Conservation (phyloP, 30 jellyfish, hydroid and myxozoan genomes). For the Haliclystus octoradiatus region DNA sequence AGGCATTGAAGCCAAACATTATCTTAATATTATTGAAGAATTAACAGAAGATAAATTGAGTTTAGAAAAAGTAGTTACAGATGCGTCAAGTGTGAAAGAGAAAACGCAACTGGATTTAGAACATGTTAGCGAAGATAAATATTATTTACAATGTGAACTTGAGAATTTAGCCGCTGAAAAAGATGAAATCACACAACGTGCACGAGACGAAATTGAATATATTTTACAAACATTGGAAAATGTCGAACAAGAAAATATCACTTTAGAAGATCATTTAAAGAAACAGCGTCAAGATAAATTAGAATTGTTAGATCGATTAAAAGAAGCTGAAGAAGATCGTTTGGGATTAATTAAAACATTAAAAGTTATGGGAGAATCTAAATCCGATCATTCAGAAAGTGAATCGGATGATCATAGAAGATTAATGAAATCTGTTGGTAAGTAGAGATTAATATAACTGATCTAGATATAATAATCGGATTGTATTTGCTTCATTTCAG, state of each 20-base stretch:
- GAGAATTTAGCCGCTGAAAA: slow-evolving; percentile 17
- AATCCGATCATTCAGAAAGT: too few species aligned
- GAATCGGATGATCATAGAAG: too few species aligned
- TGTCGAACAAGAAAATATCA: slow-evolving; percentile 77
- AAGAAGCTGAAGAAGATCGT: slow-evolving; percentile 87
- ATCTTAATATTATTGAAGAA: slow-evolving; percentile 81
- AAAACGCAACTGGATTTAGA: slow-evolving; percentile 60
- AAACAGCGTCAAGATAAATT: slow-evolving; percentile 69
- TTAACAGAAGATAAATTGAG: slow-evolving; percentile 97
- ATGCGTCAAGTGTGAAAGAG: slow-evolving; percentile 65
- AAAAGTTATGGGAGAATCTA: slow-evolving; percentile 23
- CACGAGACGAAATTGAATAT: slow-evolving; percentile 64
- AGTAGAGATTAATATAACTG: too few species aligned
- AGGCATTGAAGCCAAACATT: slow-evolving; percentile 67
- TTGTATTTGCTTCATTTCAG: too few species aligned
- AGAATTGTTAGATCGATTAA: slow-evolving; percentile 73
- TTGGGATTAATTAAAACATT: slow-evolving; percentile 73
- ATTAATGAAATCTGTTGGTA: too few species aligned
- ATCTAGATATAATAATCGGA: too few species aligned
- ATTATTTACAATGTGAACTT: slow-evolving; percentile 34
- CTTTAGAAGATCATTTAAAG: slow-evolving; percentile 79
- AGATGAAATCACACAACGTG: slow-evolving; percentile 54
- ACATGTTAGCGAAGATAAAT: slow-evolving; percentile 48
- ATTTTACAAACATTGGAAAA: slow-evolving; percentile 73
- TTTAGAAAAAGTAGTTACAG: slow-evolving; percentile 63